These are phyloP conservation scores for Pipistrellus nathusii DNA, from an alignment of 2,797 vertebrate genomes.

Conservation along the genomic window DNA sequence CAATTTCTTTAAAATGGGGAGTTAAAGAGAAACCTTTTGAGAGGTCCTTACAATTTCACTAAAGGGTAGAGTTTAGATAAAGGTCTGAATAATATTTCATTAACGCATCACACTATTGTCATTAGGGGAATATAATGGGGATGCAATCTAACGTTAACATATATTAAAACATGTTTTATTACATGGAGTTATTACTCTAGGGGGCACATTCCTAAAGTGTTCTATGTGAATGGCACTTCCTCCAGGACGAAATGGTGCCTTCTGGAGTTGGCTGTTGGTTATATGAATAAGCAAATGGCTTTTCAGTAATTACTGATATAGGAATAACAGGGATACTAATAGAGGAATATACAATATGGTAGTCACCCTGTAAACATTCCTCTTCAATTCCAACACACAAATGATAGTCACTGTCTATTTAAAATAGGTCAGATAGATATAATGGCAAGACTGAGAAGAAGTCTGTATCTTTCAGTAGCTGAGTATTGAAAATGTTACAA, in stretches of 20 bases:
- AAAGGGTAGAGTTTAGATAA: not conserved
- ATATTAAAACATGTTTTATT: constrained; percentile 11
- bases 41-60: not conserved
- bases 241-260: not conserved
- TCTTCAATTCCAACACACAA: not conserved
- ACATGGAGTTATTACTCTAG: not conserved
- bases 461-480: not conserved
- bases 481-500: not conserved
- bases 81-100: not conserved
- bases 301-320: constrained; percentile 16
- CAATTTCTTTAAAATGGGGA: not conserved
- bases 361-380: not conserved
- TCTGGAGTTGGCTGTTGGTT: not conserved
- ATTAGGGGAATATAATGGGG: not conserved
- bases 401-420: not conserved
- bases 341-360: not conserved
- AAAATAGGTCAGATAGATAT: constrained; percentile 19
- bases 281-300: not conserved
- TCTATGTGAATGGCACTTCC: not conserved
- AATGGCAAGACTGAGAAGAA: not conserved
- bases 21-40: not conserved
- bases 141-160: not conserved
- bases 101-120: not conserved
- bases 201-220: not conserved
- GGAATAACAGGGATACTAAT: not conserved